A percentile compares a stretch with the other conserved stretches of the same genome.
phyloP scores from a whole-genome alignment of 2,797 vertebrate species.

The Eulemur coronatus region DNA sequence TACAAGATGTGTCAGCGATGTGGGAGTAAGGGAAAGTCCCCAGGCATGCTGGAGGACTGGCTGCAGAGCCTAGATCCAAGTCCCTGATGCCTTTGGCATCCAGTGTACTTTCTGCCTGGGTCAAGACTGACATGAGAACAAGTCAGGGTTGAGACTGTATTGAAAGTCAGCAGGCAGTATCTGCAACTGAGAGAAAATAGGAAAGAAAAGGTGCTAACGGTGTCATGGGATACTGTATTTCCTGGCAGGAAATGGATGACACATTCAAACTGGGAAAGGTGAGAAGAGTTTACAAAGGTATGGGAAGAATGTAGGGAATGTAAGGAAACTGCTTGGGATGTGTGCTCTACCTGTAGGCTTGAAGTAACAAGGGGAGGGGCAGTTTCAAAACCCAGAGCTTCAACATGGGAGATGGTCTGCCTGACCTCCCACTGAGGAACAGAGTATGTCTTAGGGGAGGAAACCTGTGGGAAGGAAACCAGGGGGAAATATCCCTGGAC shows the following conservation, averaged over 20 bases:
- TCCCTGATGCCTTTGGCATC: neutral
- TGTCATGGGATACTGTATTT: neutral
- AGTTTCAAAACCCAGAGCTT: neutral
- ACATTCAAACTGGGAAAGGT: neutral
- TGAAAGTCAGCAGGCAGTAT: neutral
- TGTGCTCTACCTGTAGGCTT: neutral
- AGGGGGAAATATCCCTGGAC: neutral
- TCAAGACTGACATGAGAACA: neutral
- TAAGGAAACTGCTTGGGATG: neutral
- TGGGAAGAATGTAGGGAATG: neutral
- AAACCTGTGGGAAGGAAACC: neutral
- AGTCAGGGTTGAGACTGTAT: neutral
- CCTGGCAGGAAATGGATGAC: neutral
- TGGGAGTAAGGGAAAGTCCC: neutral
- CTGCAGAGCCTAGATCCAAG: neutral
- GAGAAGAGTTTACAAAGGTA: neutral
- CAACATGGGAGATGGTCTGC: neutral
- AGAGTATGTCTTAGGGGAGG: neutral
- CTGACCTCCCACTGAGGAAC: neutral
- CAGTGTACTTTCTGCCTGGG: neutral
- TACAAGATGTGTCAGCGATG: neutral
- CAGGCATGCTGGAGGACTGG: neutral
- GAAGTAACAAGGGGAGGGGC: neutral
- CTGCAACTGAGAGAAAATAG: neutral
- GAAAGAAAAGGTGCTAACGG: neutral